Conservation (phyloP, 30 jellyfish, hydroid and myxozoan genomes). For the Aurelia coerulea region DNA sequence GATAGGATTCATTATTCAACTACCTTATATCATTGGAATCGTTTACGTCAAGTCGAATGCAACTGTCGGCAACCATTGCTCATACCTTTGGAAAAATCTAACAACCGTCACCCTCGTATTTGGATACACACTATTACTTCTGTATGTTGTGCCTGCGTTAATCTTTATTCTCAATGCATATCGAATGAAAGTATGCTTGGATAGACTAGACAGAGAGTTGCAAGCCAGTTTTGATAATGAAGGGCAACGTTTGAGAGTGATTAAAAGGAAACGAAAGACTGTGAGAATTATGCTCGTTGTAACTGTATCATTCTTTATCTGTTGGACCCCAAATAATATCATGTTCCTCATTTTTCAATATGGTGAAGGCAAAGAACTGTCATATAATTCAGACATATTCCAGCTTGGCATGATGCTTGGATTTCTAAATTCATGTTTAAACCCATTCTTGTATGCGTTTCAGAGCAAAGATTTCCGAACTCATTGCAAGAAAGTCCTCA, state of each 20-base stretch:
- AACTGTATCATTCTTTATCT: constrained; percentile 68
- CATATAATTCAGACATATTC: constrained; percentile 72
- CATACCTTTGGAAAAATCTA: constrained; percentile 22
- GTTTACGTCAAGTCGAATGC: constrained; percentile 14
- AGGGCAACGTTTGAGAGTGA: neutral
- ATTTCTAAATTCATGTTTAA: constrained; percentile 71
- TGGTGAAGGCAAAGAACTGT: constrained; percentile 26
- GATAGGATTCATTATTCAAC: constrained; percentile 31
- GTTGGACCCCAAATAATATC: constrained; percentile 81
- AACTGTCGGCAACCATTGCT: constrained; percentile 39
- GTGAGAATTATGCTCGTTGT: constrained; percentile 48
- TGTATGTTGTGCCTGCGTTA: constrained; percentile 64
- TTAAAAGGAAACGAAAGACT: constrained; percentile 57
- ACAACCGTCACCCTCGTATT: constrained; percentile 13
- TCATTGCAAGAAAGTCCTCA: constrained; percentile 35
- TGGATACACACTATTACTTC: constrained; percentile 21
- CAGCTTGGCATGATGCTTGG: constrained; percentile 77
- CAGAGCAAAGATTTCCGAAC: constrained; percentile 74
- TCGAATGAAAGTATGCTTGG: constrained; percentile 43
- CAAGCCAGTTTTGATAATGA: constrained; percentile 9
- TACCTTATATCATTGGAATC: constrained; percentile 67
- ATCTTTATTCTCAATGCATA: constrained; percentile 33
- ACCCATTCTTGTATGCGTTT: constrained; percentile 83
- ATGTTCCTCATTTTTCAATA: constrained; percentile 62
- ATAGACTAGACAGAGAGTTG: constrained; percentile 16